phyloP scores from a whole-genome alignment of 2,888 invertebrate genomes.

The Microctonus hyperodae region DNA sequence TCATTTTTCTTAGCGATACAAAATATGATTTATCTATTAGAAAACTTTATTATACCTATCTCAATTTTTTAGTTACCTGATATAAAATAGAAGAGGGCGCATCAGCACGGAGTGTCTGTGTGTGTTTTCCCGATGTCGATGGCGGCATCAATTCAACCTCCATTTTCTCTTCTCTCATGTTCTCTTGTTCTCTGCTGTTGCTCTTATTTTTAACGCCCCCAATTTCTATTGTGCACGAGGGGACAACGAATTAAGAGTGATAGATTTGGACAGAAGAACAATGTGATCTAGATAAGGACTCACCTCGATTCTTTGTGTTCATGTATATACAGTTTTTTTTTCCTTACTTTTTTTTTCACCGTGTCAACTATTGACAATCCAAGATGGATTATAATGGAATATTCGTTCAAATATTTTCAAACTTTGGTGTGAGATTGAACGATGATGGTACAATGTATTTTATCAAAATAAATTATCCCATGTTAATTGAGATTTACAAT shows the following conservation, averaged over 20 bases:
- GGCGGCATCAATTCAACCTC: slow-evolving; percentile 19
- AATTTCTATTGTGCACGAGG: slow-evolving; percentile 34
- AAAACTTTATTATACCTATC: too few relatives aligned
- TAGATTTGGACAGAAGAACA: slow-evolving; percentile 49
- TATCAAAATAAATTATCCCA: background rate
- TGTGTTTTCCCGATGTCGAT: slow-evolving; percentile 44
- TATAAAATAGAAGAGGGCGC: too few relatives aligned
- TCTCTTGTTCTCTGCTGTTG: background rate
- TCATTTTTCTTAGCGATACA: too few relatives aligned
- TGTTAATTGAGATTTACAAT: background rate
- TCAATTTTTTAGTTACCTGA: too few relatives aligned
- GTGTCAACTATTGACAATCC: background rate
- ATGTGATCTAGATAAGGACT: slow-evolving; percentile 50
- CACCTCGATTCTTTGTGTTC: background rate
- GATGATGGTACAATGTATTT: background rate
- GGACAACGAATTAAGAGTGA: slow-evolving; percentile 47
- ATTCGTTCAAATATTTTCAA: background rate
- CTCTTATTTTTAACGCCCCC: slow-evolving; percentile 7
- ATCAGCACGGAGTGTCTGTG: too few relatives aligned
- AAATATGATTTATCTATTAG: too few relatives aligned
- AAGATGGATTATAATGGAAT: slow-evolving; percentile 21
- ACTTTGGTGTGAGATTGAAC: background rate
- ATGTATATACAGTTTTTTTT: slow-evolving; percentile 8
- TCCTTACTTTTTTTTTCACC: slow-evolving; percentile 16
- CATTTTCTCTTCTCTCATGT: background rate